Conservation (phyloP, 2,797 vertebrate species). For the Gymnothorax reevesii region DNA sequence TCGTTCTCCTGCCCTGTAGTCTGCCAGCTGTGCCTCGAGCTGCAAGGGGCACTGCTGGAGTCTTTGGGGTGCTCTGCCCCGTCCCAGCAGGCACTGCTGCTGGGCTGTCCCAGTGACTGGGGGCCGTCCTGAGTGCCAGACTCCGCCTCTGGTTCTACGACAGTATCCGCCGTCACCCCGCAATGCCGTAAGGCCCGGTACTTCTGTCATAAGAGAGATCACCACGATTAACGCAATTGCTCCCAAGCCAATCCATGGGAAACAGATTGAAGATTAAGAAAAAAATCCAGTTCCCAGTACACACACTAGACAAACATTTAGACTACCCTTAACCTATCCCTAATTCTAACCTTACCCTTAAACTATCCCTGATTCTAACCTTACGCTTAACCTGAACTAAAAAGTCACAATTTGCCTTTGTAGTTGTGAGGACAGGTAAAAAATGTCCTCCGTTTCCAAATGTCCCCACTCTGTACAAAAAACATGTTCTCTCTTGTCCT, state of each 20-base stretch:
- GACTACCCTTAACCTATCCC: no score
- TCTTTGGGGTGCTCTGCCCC: not conserved
- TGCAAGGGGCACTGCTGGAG: not conserved
- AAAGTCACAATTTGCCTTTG: no score
- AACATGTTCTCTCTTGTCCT: no score
- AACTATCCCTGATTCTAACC: no score
- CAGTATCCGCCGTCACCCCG: slow-evolving; percentile 47
- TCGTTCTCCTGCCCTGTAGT: not conserved
- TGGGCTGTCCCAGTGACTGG: not conserved
- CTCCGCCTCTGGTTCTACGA: not conserved
- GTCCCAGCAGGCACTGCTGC: not conserved
- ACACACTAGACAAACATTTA: not conserved
- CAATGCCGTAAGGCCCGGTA: slow-evolving; percentile 55
- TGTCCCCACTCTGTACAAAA: not conserved
- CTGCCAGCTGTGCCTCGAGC: not conserved
- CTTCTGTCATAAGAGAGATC: slow-evolving; percentile 53
- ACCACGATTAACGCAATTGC: not conserved
- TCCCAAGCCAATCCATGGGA: not conserved
- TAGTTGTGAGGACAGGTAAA: no score
- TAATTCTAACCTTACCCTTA: no score
- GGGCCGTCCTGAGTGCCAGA: slow-evolving; percentile 26
- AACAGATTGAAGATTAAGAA: not conserved
- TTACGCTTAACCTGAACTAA: no score
- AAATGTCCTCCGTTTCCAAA: no score
- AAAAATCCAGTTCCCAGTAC: not conserved